Conservation (phyloP, 2,797 vertebrate species). For the Glossophaga mutica region DNA sequence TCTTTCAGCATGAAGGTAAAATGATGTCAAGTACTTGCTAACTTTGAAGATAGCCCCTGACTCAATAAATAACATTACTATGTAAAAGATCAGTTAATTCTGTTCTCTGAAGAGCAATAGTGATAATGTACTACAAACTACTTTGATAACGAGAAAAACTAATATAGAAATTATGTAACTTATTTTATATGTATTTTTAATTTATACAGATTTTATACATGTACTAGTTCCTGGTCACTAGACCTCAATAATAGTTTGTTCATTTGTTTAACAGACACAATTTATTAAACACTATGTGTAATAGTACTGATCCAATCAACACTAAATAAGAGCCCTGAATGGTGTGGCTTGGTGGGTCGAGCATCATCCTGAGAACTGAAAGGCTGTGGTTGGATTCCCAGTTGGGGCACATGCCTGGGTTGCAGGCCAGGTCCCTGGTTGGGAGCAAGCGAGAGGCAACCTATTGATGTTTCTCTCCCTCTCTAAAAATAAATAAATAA, state of each 20-base stretch:
- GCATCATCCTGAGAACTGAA: too few relatives aligned
- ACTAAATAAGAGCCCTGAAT: neutral
- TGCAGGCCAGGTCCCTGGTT: too few relatives aligned
- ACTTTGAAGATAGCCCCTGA: neutral
- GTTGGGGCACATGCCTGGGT: too few relatives aligned
- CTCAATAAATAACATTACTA: constrained; percentile 22
- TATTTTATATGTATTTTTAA: neutral
- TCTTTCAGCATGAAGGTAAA: neutral
- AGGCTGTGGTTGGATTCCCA: too few relatives aligned
- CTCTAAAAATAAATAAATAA: too few relatives aligned
- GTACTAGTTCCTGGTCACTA: neutral
- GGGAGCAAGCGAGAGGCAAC: too few relatives aligned
- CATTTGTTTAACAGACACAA: neutral
- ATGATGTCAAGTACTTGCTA: constrained; percentile 26
- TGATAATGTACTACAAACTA: constrained; percentile 7
- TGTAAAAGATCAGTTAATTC: neutral
- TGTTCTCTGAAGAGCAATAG: neutral
- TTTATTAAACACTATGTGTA: neutral
- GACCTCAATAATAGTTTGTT: neutral
- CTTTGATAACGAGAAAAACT: constrained; percentile 5
- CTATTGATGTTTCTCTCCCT: too few relatives aligned
- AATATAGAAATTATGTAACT: neutral
- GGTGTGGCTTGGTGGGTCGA: too few relatives aligned
- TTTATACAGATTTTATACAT: neutral
- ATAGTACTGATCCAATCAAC: neutral